Conservation (phyloP, 2,888 invertebrate species). For the Lasiommata megera region DNA sequence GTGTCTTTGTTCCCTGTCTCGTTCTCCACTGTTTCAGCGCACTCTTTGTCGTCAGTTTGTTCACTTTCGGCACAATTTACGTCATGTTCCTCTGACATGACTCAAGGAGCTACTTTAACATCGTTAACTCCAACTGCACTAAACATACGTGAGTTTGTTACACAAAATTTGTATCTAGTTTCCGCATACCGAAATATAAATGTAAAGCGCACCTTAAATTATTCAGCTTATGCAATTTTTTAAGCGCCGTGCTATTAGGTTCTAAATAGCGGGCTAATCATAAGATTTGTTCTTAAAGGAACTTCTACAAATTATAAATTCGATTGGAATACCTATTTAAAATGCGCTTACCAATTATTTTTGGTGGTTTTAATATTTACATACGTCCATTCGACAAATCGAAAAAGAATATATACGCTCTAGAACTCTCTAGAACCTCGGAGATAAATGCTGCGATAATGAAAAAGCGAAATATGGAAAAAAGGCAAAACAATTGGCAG, state of each 20-base stretch:
- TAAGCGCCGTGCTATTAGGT: too few relatives aligned
- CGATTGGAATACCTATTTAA: too few relatives aligned
- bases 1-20: constrained; percentile 26
- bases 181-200: not conserved
- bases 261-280: too few relatives aligned
- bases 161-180: not conserved
- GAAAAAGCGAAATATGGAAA: constrained; percentile 12
- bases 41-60: constrained; percentile 41
- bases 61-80: constrained; percentile 49
- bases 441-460: constrained; percentile 11
- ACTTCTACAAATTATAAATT: too few relatives aligned
- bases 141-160: not conserved
- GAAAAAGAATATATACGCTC: too few relatives aligned
- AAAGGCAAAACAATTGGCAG: constrained; percentile 19
- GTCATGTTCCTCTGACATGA: constrained; percentile 72
- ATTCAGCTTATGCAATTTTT: too few relatives aligned
- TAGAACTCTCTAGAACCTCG: too few relatives aligned
- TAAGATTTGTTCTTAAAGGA: too few relatives aligned
- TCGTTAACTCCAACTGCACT: constrained; percentile 29
- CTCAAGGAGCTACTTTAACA: constrained; percentile 48
- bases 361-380: too few relatives aligned
- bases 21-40: constrained; percentile 29
- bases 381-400: too few relatives aligned
- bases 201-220: too few relatives aligned
- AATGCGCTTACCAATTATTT: too few relatives aligned